A percentile compares a stretch with the other conserved stretches of the same genome.
These are phyloP conservation scores for Hipposideros armiger DNA, from an alignment of 2,113 vertebrate genomes.

Conservation along the genomic window DNA sequence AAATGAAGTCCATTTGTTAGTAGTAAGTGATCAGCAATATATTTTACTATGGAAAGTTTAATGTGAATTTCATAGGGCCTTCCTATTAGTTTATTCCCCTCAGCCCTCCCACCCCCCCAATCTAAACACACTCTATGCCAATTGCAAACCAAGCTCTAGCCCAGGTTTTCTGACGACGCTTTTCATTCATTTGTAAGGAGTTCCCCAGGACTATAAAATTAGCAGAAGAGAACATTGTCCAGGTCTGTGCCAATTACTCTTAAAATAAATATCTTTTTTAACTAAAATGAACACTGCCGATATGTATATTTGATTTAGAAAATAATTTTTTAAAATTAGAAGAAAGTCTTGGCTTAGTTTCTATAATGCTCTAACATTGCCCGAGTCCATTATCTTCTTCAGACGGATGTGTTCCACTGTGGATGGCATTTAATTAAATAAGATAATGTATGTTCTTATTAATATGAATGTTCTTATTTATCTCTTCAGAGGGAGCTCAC, in stretches of 20 bases:
- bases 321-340: constrained; percentile 59
- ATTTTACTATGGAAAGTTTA: background rate
- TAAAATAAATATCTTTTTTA: constrained; percentile 65
- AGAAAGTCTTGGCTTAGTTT: constrained; percentile 55
- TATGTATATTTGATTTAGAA: constrained; percentile 58
- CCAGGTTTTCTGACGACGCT: background rate
- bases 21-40: background rate
- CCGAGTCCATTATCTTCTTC: background rate
- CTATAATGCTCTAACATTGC: background rate
- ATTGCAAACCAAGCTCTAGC: background rate
- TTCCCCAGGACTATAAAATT: constrained; percentile 32
- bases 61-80: background rate
- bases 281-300: constrained; percentile 41
- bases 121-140: background rate
- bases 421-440: constrained; percentile 67
- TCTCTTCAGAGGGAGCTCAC: background rate
- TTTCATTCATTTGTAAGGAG: background rate
- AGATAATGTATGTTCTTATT: constrained; percentile 42
- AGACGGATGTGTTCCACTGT: constrained; percentile 23
- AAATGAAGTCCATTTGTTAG: constrained; percentile 39
- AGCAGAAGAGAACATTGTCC: constrained; percentile 43
- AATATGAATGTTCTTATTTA: constrained; percentile 44
- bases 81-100: constrained; percentile 12
- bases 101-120: too few relatives aligned
- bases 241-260: constrained; percentile 56